These are phyloP conservation scores for Ambastaia sidthimunki DNA, from an alignment of 2,797 vertebrate genomes.

Conservation along the genomic window DNA sequence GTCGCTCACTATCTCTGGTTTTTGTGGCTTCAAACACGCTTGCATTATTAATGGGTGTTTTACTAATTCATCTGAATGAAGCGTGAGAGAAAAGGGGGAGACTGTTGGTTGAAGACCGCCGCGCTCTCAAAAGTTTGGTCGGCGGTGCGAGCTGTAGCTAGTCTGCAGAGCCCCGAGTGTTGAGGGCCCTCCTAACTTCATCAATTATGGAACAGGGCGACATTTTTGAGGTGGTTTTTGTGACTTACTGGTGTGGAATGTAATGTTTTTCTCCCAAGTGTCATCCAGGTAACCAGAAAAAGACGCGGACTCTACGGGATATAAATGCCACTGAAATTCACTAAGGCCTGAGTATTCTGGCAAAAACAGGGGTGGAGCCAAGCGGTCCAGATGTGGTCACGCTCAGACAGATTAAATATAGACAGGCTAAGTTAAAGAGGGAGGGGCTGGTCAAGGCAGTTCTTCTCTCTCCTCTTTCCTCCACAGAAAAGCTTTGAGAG, in stretches of 20 bases:
- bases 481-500: constrained; percentile 67
- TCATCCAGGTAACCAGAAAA: constrained; percentile 48
- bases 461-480: constrained; percentile 37
- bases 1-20: constrained; percentile 58
- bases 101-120: constrained; percentile 42
- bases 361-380: neutral
- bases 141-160: constrained; percentile 41
- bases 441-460: constrained; percentile 42
- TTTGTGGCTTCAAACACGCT: constrained; percentile 65
- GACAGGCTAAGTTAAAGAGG: constrained; percentile 28
- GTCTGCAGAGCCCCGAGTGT: constrained; percentile 42
- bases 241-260: constrained; percentile 51
- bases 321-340: constrained; percentile 54
- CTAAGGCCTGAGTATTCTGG: neutral
- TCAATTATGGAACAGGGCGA: constrained; percentile 61
- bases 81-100: constrained; percentile 35
- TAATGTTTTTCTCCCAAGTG: constrained; percentile 41
- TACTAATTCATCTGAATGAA: constrained; percentile 65
- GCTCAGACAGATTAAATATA: constrained; percentile 50
- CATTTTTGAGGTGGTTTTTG: constrained; percentile 54
- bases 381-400: neutral
- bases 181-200: constrained; percentile 52
- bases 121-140: constrained; percentile 53
- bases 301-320: constrained; percentile 33
- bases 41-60: constrained; percentile 68